Base-by-base conservation (phyloP, 2,113 vertebrate species). In the Arenaria interpres region DNA sequence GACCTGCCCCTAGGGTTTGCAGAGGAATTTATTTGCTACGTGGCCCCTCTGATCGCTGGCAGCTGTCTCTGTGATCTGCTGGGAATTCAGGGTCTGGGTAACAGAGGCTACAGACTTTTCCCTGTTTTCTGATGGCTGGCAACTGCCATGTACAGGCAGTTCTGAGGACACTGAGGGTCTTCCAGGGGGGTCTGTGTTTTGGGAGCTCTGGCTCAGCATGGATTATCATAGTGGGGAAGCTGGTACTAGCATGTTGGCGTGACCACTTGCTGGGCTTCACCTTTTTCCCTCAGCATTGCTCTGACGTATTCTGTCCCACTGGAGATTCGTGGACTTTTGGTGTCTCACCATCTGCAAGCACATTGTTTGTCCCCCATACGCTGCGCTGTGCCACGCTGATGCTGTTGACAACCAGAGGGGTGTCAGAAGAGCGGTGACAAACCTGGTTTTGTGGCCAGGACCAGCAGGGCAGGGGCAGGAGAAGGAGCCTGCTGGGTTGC, bases 221-320 rank as follows among this genome's bases (percentile, higher is more conserved):
- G 32, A 15, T 77, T 84, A 32, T 53, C 21, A 5, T 5, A 53
- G 39, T 1, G 3, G 59, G 74, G 46, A 59, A 45, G 20, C 50
- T 77, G 88, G 17, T 74, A 46, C 57, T 74, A 54, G 41, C n/a
- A 7, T 1, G 0, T 51, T 41, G 56, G 22, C 57, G 43, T 82
- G 53, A 17, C 19, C 9, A 1, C 24, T 22, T 0, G 0, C 16
- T 62, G 54, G 2, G 6, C 81, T 93, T 73, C 15, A 24, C 0
- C 20, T 85, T 79, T 59, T 54, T 33, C 33, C 22, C 20, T 73
- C 62, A n/a, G 22, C 50, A 2, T 73, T 21, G 17, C 45, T 76
- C 57, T 74, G n/a, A 53, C 18, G n/a, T 28, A 12, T 23, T 59
- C 45, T 53, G 56, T 51, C 57, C 75, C 74, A 12, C 41, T 53